Percentiles rank a stretch among this genome's conserved stretches.
Conservation (phyloP, 2,113 vertebrate species). For the Petromus typicus region DNA sequence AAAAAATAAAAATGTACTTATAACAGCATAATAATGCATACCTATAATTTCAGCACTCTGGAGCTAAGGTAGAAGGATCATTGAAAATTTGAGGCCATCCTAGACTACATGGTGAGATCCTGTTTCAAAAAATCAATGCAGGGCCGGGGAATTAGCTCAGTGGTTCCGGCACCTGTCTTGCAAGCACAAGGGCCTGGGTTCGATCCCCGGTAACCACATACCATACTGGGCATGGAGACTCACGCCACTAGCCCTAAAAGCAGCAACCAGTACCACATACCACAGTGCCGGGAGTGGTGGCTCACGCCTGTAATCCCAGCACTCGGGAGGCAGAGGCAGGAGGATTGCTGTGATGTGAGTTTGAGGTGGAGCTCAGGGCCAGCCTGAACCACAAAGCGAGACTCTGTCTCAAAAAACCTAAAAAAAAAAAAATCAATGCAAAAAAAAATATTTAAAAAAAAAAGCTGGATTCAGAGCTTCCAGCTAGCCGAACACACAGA, state of each 20-base stretch:
- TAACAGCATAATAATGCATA: background rate
- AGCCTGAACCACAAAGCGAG: background rate
- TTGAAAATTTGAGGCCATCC: background rate
- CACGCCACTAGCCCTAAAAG: too few species aligned
- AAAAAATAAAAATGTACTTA: background rate
- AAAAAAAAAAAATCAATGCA: background rate
- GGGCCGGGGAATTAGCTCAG: too few species aligned
- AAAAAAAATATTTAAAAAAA: background rate
- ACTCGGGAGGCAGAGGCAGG: background rate
- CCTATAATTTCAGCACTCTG: background rate
- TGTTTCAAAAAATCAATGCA: background rate
- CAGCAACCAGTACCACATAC: too few species aligned
- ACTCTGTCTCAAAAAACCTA: background rate
- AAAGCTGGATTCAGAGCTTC: background rate
- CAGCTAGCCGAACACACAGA: background rate
- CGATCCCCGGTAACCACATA: too few species aligned
- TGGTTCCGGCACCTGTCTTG: too few species aligned
- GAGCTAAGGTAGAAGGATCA: background rate
- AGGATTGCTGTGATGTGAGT: background rate
- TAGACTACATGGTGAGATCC: background rate
- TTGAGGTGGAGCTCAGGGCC: background rate
- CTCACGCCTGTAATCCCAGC: background rate
- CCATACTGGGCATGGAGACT: too few species aligned
- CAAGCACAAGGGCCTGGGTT: too few species aligned
- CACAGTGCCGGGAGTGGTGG: too few species aligned